phyloP scores from a whole-genome alignment of 2,797 vertebrate species.

The Sitta carolinensis region DNA sequence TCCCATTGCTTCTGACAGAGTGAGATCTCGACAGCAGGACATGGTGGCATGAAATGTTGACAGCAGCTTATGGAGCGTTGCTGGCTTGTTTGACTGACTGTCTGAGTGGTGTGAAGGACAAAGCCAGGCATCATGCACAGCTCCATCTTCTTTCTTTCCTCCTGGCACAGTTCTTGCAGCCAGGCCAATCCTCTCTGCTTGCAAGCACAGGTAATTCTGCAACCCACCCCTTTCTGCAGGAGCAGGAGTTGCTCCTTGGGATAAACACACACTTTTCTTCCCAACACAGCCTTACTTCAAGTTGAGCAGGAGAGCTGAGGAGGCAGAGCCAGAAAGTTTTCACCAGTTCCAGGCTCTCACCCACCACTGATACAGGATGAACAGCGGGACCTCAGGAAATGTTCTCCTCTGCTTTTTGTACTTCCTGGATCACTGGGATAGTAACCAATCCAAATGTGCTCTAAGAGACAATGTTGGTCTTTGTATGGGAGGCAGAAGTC shows the following conservation, averaged over 20 bases:
- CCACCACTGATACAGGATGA: neutral
- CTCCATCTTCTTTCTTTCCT: neutral
- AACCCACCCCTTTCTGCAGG: neutral
- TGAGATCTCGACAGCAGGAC: fast-evolving
- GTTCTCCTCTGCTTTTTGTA: neutral
- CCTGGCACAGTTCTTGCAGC: neutral
- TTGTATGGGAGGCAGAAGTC: neutral
- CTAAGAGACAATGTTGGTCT: neutral
- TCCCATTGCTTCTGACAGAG: neutral
- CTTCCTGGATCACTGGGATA: neutral
- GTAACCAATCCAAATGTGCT: neutral
- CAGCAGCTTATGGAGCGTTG: neutral
- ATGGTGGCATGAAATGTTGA: neutral
- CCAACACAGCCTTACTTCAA: neutral
- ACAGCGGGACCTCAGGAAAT: neutral
- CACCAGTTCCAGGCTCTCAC: neutral
- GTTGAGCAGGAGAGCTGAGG: neutral
- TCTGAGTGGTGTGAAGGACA: neutral
- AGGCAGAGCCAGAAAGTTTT: neutral
- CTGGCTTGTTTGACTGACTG: neutral
- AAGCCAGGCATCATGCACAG: neutral
- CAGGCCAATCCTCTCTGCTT: neutral
- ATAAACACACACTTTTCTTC: neutral
- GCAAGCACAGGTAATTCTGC: neutral
- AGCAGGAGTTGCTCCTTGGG: neutral